Base-by-base conservation (phyloP, 2,113 vertebrate species). In the Hyaena hyaena region DNA sequence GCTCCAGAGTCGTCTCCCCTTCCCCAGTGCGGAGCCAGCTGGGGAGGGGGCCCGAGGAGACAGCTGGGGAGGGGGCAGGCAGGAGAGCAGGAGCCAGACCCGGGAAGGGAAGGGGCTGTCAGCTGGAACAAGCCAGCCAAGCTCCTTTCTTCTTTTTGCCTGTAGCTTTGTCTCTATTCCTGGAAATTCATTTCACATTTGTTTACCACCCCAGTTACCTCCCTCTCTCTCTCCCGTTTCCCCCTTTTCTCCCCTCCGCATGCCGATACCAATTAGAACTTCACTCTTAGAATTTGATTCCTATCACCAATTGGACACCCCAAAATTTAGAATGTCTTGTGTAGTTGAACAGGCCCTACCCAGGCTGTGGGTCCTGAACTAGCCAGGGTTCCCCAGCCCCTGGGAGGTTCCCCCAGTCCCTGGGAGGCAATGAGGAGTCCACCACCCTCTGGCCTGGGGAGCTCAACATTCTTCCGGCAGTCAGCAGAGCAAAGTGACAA, bases 1-100 rank as follows among this genome's bases (percentile, higher is more conserved):
- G 98, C 92, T 98, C 98, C 95, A 88, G 98, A 98, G 98, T 98
- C 98, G 98, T 94, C 98, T 98, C 98, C 98, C 98, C 98, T 99
- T 98, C 98, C 88, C 98, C 94, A 97, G 95, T 24, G 92, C 85
- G 97, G 97, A 97, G 96, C 53, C 94, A 45, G 90, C 96, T 95
- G 58, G 93, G 93, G 97, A 76, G 90, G 96, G 96, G 98, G 96
- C 61, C 39, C 0, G 39, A 39, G 97, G 97, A 97, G 96, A 48
- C 94, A 45, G 90, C 96, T 95, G 58, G 93, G 93, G 97, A 76
- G 90, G 96, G 96, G 98, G 96, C 61, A 24, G 0, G 12, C 86
- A 10, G 96, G 87, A 0, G 97, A 71, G 90, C 39, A 8, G 84
- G 74, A 93, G 88, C 82, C 95, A 33, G 95, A 61, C 73, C 24